Percentiles rank a stretch among this genome's conserved stretches.
Evolutionary conservation across 2,888 invertebrate species (phyloP).

Genomic region (Hylaea fasciaria): DNA sequence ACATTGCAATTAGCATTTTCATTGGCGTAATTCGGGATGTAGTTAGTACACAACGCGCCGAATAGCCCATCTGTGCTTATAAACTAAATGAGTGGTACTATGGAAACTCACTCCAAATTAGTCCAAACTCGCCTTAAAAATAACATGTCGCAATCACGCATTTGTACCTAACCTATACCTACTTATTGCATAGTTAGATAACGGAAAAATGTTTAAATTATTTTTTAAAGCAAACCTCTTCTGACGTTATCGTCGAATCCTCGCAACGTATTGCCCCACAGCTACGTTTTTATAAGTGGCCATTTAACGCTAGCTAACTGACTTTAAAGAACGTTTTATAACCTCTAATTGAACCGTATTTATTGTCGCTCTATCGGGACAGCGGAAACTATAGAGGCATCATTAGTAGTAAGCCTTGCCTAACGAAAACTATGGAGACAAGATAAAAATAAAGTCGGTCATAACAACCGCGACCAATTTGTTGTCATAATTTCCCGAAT

Average conservation of each 20-base stretch:
- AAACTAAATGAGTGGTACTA: background rate
- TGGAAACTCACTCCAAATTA: background rate
- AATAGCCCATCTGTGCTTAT: constrained; percentile 3
- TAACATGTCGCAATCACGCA: too few relatives aligned
- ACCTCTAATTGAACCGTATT: constrained; percentile 74
- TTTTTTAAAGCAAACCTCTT: too few relatives aligned
- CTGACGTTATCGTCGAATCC: background rate
- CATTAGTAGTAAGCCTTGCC: background rate
- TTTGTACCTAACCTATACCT: too few relatives aligned
- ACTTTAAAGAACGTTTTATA: constrained; percentile 64
- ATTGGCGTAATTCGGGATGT: constrained; percentile 4
- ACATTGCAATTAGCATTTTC: constrained; percentile 3
- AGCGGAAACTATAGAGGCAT: constrained; percentile 36
- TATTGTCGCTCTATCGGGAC: constrained; percentile 53
- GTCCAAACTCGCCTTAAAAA: too few relatives aligned
- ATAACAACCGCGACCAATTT: too few relatives aligned
- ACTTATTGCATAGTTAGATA: too few relatives aligned
- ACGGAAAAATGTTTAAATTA: too few relatives aligned
- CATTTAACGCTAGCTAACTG: constrained; percentile 67
- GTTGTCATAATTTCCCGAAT: too few relatives aligned
- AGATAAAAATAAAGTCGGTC: too few relatives aligned
- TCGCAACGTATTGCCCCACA: background rate
- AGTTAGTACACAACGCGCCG: background rate
- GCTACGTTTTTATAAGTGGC: constrained; percentile 50
- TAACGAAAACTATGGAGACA: background rate